Conservation (phyloP, 2,888 invertebrate genomes). For the Cryptocephalus moraei region DNA sequence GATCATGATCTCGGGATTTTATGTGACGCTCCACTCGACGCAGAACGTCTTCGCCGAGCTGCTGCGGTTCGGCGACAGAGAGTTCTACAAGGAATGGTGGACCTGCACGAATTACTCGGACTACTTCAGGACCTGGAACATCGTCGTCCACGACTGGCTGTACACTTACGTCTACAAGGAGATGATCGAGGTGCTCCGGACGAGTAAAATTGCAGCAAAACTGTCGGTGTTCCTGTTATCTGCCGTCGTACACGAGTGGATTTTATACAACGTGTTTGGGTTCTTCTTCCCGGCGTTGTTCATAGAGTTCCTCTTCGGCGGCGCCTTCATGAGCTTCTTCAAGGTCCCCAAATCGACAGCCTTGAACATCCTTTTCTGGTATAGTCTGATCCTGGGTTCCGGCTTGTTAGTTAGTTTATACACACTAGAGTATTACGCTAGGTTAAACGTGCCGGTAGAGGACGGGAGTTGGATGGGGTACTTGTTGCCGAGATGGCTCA, state of each 20-base stretch:
- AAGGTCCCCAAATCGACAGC: constrained; percentile 34
- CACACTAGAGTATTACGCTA: constrained; percentile 77
- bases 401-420: constrained; percentile 69
- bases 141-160: constrained; percentile 90
- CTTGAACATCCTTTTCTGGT: constrained; percentile 81
- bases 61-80: constrained; percentile 74
- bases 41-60: constrained; percentile 86
- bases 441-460: constrained; percentile 54
- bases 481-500: constrained; percentile 20
- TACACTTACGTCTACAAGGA: constrained; percentile 83
- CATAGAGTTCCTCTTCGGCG: constrained; percentile 62
- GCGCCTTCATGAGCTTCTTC: constrained; percentile 47
- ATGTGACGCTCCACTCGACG: constrained; percentile 83
- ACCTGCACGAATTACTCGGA: constrained; percentile 69
- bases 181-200: constrained; percentile 36
- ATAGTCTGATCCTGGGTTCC: constrained; percentile 65
- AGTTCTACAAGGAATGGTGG: constrained; percentile 93
- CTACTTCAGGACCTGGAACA: constrained; percentile 92
- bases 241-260: constrained; percentile 80
- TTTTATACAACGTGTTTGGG: constrained; percentile 66
- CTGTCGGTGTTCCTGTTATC: constrained; percentile 67
- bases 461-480: constrained; percentile 12
- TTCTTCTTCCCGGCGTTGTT: constrained; percentile 84
- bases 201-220: constrained; percentile 44
- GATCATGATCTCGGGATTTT: constrained; percentile 49